A percentile compares a stretch with the other conserved stretches of the same genome.
Evolutionary conservation across 2,113 vertebrate species (phyloP).

Genomic region (Cyanoderma ruficeps): DNA sequence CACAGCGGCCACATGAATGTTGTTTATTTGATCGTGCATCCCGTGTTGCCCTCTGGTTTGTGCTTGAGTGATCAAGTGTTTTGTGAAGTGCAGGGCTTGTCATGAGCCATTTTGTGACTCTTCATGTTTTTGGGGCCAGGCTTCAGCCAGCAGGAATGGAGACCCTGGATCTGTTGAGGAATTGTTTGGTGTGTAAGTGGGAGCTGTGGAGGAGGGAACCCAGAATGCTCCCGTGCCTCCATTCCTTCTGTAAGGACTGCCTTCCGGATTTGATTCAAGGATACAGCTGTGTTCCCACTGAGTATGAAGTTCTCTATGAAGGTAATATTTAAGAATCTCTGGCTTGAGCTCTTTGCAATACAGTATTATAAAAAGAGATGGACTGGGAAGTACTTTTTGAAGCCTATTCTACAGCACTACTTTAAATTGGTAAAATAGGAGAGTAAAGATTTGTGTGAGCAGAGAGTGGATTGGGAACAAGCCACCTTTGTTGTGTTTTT

Average conservation of each 20-base stretch:
- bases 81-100: not conserved
- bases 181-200: slow-evolving; percentile 81
- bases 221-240: slow-evolving; percentile 84
- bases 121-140: not conserved
- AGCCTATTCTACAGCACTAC: not conserved
- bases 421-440: not conserved
- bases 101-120: slow-evolving; percentile 21
- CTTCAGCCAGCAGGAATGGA: slow-evolving; percentile 2
- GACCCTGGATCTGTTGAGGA: slow-evolving; percentile 72
- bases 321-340: slow-evolving; percentile 45
- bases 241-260: slow-evolving; percentile 85
- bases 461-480: not conserved
- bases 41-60: not conserved
- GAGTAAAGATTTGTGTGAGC: not conserved
- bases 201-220: slow-evolving; percentile 81
- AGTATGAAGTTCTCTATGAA: slow-evolving; percentile 27
- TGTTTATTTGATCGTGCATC: not conserved
- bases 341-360: not conserved
- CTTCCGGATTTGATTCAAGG: slow-evolving; percentile 71
- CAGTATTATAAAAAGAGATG: not conserved
- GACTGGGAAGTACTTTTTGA: not conserved
- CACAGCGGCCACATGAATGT: not conserved
- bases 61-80: not conserved
- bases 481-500: not conserved
- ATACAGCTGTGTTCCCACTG: slow-evolving; percentile 35